These are phyloP conservation scores for Saimiri boliviensis DNA, from an alignment of 2,113 vertebrate genomes.

Conservation along the genomic window DNA sequence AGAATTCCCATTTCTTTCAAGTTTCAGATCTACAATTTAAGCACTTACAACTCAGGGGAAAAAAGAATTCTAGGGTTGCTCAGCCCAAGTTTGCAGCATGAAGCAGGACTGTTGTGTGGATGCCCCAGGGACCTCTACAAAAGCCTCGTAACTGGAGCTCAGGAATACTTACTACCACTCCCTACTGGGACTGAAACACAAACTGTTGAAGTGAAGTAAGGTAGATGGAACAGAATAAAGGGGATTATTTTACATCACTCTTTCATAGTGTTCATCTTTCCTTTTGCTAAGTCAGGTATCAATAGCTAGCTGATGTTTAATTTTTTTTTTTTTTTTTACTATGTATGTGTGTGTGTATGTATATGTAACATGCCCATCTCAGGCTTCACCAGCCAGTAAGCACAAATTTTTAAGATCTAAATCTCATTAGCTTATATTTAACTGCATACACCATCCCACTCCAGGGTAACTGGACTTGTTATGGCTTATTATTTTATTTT, in stretches of 20 bases:
- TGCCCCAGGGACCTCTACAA: not conserved
- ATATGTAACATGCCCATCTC: not conserved
- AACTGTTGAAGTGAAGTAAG: not conserved
- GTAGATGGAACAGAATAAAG: not conserved
- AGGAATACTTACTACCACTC: not conserved
- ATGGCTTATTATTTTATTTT: not conserved
- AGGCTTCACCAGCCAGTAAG: not conserved
- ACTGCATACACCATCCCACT: fast-evolving
- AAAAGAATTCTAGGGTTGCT: not conserved
- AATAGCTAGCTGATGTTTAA: not conserved
- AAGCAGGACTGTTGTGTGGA: not conserved
- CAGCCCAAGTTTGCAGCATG: not conserved
- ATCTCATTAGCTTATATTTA: not conserved
- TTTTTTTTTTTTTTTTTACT: not conserved
- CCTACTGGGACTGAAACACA: not conserved
- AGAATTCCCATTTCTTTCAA: constrained; percentile 46
- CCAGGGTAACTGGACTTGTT: not conserved
- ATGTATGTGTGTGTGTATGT: not conserved
- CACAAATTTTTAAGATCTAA: not conserved
- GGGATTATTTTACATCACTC: not conserved
- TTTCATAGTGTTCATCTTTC: not conserved
- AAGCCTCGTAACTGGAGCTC: not conserved
- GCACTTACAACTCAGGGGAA: not conserved
- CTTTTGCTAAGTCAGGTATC: not conserved
- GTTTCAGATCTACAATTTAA: constrained; percentile 30